Percentiles rank a stretch among this genome's conserved stretches.
These are phyloP conservation scores for Desmophyllum pertusum DNA, from an alignment of 92 coral and sea anemone species.

Conservation along the genomic window DNA sequence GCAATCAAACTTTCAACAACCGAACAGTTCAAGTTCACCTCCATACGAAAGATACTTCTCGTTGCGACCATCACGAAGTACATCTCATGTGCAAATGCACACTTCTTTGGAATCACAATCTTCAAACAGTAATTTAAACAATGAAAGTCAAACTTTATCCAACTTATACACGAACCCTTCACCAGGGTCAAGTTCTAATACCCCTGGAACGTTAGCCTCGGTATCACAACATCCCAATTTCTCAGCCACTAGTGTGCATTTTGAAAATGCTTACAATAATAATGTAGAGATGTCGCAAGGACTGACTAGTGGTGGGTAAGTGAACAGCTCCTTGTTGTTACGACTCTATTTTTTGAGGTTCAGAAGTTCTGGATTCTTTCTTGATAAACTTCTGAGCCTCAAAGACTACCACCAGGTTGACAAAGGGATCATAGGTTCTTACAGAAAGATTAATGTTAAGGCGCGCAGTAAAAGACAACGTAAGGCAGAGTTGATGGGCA, in stretches of 20 bases:
- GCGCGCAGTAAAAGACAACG: too few relatives aligned
- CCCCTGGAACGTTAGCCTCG: conserved; percentile 9
- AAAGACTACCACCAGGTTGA: too few relatives aligned
- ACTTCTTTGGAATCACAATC: neutral
- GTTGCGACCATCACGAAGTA: conserved; percentile 19
- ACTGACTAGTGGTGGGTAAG: conserved; percentile 15
- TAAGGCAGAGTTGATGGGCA: too few relatives aligned
- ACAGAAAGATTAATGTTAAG: too few relatives aligned
- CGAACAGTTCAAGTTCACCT: conserved; percentile 15
- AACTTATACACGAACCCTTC: neutral
- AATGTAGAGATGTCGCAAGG: conserved; percentile 17
- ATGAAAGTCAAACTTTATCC: neutral
- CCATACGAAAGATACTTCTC: conserved; percentile 33
- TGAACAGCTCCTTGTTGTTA: neutral
- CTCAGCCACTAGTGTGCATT: neutral
- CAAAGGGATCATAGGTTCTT: too few relatives aligned
- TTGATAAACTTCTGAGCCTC: neutral
- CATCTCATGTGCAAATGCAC: conserved; percentile 14
- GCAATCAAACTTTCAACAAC: conserved; percentile 20
- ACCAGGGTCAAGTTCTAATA: conserved; percentile 20
- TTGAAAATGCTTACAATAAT: conserved; percentile 1
- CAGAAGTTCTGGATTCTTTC: neutral
- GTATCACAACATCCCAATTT: neutral
- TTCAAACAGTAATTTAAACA: neutral
- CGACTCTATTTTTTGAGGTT: neutral